Conservation (phyloP, 2,797 vertebrate species). For the Lagocephalus sceleratus region DNA sequence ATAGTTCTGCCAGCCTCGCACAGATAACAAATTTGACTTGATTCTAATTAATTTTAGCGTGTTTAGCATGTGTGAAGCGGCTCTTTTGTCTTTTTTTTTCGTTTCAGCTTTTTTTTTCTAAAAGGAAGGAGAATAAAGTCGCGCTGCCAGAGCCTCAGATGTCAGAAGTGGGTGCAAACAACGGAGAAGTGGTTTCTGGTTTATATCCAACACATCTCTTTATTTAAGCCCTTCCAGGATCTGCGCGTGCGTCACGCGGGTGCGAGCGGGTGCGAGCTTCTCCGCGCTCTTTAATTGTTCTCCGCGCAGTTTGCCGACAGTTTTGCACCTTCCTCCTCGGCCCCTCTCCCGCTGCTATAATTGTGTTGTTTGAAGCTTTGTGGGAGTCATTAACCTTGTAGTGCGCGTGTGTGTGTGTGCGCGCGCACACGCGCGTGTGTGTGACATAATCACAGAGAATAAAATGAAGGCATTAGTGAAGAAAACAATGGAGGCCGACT, state of each 20-base stretch:
- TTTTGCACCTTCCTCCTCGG: constrained; percentile 4
- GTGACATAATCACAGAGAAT: not conserved
- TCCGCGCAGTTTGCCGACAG: constrained; percentile 8
- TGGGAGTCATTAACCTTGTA: constrained; percentile 51
- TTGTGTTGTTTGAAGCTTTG: constrained; percentile 49
- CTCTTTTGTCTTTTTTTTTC: constrained; percentile 5
- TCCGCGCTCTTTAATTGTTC: too few relatives aligned
- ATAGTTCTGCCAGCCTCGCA: constrained; percentile 31
- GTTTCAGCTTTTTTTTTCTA: constrained; percentile 2
- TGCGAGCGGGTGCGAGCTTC: too few relatives aligned
- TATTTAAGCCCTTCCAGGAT: constrained; percentile 8
- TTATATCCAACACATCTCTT: constrained; percentile 29
- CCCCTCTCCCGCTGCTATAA: constrained; percentile 33
- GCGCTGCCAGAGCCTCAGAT: too few relatives aligned
- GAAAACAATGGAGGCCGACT: not conserved
- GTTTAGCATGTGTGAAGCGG: constrained; percentile 21
- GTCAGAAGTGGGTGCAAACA: too few relatives aligned
- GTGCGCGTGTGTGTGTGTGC: constrained; percentile 18
- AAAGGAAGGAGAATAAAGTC: too few relatives aligned
- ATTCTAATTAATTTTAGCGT: constrained; percentile 47
- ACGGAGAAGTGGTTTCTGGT: not conserved
- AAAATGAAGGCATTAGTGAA: not conserved
- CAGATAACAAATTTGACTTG: constrained; percentile 41
- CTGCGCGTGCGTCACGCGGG: constrained; percentile 3
- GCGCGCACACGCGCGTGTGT: not conserved